Base-by-base conservation (phyloP, 1,140 invertebrate genomes). In the Drosophila teissieri region DNA sequence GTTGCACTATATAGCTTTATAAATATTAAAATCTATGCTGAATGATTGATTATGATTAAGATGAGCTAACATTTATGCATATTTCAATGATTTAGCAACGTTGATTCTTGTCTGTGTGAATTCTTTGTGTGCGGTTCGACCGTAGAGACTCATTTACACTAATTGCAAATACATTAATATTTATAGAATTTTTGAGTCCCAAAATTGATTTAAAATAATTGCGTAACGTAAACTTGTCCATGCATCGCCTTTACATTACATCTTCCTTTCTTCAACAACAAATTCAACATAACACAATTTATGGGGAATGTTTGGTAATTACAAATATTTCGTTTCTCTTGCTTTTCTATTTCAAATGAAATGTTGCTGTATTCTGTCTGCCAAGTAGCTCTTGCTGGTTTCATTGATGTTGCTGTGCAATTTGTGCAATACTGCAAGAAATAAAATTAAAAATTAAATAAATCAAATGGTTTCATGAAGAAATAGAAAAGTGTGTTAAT, bases 201-300 rank as follows among this genome's bases (percentile, higher is more conserved):
- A 46, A 79, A 86, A 86, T 86, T 86, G 78, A 86, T 86, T 86
- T 86, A 86, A 85, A 86, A 67, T 86, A 82, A 81, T 82, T 81
- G 67, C 65, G 72, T 73, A 81, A 81, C 73, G 67, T 78, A 82
- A 80, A 80, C 55, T 34, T 74, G 37, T 65, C 34, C 17, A 52
- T 58, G 34, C 48, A 57, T 49, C 49, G 45, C 37, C 53, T 44
- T 63, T 44, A 17, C 55, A 68, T 19, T 54, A 22, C 46, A n/a
- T 37, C 42, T 53, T 57, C 17, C 36, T 78, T 70, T 55, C n/a
- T 62, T 40, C 42, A 61, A 78, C 45, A 78, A 78, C 60, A 75
- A 75, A 75, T 73, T 73, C 22, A 73, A 73, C 67, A 75, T 67
- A 75, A 75, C 40, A 76, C 31, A 70, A 70, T 53, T 48, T 69